Evolutionary conservation across 2,113 vertebrate genomes (phyloP), one percentile per base, ranked within the genome.

Genomic region (Vanacampus margaritifer): DNA sequence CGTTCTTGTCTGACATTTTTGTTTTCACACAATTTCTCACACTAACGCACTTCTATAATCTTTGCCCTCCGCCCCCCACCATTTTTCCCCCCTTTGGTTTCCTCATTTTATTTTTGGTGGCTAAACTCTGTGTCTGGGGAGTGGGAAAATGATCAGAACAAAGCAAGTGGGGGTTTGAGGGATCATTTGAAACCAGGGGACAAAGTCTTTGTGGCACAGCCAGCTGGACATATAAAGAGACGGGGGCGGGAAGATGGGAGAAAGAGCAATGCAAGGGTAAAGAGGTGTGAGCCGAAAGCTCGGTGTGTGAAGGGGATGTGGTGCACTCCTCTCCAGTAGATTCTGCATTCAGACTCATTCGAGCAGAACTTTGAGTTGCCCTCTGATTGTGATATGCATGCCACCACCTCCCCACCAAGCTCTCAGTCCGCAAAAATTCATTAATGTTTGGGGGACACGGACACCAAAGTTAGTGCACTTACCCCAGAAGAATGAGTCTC

Each of bases 91-190:
- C 71, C 69, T 24, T 51, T 78, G 74, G 50, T 71, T 68, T 61
- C 84, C 79, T 82, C 79, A 86, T 89, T 85, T 90, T 87, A 57
- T 79, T 81, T 80, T 82, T 86, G 75, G 71, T 79, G 67, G 67
- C 79, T 76, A 81, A 79, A 86, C 80, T 85, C 78, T 48, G 79
- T 88, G 87, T 89, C 82, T 66, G 46, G 87, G 89, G 87, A 92
- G 91, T 93, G 92, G 92, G 92, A 93, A 92, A 92, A 90, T 89
- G 75, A 83, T 86, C 76, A 78, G 87, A 90, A 93, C 92, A 93
- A 92, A 92, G 91, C 82, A 41, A 75, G 75, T 79, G 83, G 89
- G 90, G 86, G 89, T 83, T 75, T 79, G 79, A 81, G 74, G 76
- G 80, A 87, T 91, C 90, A 87, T 89, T 91, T 85, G 86, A 81